phyloP scores from a whole-genome alignment of 2,888 invertebrate genomes.

The Asteroscopus sphinx region DNA sequence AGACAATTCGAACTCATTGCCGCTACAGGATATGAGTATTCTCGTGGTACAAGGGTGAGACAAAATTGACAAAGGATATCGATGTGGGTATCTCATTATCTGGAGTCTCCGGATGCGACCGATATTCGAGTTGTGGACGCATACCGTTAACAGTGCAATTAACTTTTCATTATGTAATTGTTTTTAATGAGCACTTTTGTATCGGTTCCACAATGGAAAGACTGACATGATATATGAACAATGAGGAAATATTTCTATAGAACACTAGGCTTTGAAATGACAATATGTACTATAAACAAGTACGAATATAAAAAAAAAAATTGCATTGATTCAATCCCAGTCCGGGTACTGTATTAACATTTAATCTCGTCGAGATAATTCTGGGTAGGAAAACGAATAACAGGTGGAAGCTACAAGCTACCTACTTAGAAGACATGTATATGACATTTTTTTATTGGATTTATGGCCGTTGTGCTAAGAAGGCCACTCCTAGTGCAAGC shows the following conservation, averaged over 20 bases:
- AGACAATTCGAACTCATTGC: constrained; percentile 4
- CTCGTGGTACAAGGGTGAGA: constrained; percentile 21
- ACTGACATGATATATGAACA: constrained; percentile 29
- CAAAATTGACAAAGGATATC: constrained; percentile 55
- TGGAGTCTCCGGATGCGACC: constrained; percentile 62
- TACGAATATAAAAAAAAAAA: constrained; percentile 18
- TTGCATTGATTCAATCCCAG: constrained; percentile 4
- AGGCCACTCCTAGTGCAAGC: not conserved
- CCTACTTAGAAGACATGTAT: too few relatives aligned
- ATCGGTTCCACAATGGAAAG: constrained; percentile 25
- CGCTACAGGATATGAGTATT: not conserved
- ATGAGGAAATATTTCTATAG: constrained; percentile 33
- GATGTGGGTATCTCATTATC: constrained; percentile 59
- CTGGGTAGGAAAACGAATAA: not conserved
- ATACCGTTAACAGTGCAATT: constrained; percentile 40
- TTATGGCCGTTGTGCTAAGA: too few relatives aligned
- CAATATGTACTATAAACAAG: constrained; percentile 20
- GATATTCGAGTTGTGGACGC: constrained; percentile 54
- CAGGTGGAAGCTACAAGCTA: not conserved
- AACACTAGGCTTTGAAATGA: constrained; percentile 14
- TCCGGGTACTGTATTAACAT: not conserved
- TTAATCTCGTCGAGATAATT: not conserved
- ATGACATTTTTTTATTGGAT: not conserved
- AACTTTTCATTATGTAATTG: constrained; percentile 56
- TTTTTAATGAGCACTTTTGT: constrained; percentile 35